phyloP scores from a whole-genome alignment of 2,888 invertebrate genomes.

The Sipha maydis region DNA sequence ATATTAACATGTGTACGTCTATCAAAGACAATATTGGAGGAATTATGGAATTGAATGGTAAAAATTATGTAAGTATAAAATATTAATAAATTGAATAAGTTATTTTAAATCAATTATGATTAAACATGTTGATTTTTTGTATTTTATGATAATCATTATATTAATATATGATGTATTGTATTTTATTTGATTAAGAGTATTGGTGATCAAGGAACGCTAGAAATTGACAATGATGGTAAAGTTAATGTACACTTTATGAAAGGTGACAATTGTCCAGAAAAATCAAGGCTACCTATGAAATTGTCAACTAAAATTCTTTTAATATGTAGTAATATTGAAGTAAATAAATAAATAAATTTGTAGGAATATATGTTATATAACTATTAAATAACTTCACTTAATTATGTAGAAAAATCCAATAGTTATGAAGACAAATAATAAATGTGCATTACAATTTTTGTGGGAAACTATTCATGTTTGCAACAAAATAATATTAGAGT shows the following conservation, averaged over 20 bases:
- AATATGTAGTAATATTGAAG: not conserved
- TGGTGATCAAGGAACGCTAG: constrained; percentile 24
- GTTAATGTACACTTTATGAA: not conserved
- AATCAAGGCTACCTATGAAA: not conserved
- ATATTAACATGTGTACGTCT: constrained; percentile 23
- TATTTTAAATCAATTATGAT: not conserved
- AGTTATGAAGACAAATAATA: not conserved
- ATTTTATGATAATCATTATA: not conserved
- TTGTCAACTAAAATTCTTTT: constrained; percentile 23
- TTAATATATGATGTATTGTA: not conserved
- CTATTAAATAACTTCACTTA: not conserved
- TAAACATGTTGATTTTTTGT: not conserved
- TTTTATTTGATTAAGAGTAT: constrained; percentile 27
- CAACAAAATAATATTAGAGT: constrained; percentile 5
- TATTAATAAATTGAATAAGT: not conserved
- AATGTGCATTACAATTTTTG: constrained; percentile 5
- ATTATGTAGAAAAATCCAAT: constrained; percentile 16
- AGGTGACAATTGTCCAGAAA: constrained; percentile 3
- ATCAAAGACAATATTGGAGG: not conserved
- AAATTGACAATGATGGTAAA: not conserved
- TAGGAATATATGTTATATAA: not conserved
- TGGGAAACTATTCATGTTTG: constrained; percentile 51
- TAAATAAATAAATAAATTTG: not conserved
- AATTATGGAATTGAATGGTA: constrained; percentile 16
- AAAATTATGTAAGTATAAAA: constrained; percentile 41